Conservation (phyloP, 2,113 vertebrate genomes). For the Myocastor coypus region DNA sequence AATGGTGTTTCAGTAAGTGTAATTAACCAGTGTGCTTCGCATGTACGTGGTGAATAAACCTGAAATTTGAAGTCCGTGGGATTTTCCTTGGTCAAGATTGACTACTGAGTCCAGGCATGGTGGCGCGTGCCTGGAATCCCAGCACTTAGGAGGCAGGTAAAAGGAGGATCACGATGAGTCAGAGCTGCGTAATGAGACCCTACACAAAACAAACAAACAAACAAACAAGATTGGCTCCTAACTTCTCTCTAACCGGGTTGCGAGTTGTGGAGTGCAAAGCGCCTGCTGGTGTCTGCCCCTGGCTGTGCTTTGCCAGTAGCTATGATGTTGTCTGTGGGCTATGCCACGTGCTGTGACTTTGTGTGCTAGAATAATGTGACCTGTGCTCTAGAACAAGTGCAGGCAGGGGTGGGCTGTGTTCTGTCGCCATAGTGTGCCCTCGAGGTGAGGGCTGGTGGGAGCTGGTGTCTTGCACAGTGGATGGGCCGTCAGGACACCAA, state of each 20-base stretch:
- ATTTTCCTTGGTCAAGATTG: not conserved
- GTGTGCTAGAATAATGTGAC: not conserved
- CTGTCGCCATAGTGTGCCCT: not conserved
- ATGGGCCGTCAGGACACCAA: not conserved
- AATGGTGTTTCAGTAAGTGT: not conserved
- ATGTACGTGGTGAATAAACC: not conserved
- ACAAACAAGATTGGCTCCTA: not conserved
- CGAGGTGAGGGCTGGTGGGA: not conserved
- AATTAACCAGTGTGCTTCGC: not conserved
- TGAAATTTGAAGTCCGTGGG: constrained; percentile 16
- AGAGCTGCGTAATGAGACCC: too few relatives aligned
- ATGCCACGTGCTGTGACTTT: not conserved
- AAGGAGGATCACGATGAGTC: too few relatives aligned
- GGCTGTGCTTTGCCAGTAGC: not conserved
- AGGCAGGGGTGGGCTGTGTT: not conserved
- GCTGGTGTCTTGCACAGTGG: not conserved
- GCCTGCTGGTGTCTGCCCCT: not conserved
- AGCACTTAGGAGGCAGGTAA: too few relatives aligned
- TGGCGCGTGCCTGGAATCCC: too few relatives aligned
- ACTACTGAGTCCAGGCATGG: too few relatives aligned
- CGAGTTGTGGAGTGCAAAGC: not conserved
- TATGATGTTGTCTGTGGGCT: not conserved
- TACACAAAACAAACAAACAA: too few relatives aligned
- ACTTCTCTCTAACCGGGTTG: not conserved
- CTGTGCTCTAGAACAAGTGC: not conserved